These are phyloP conservation scores for Eilema depressum DNA, from an alignment of 2,888 invertebrate genomes.

Conservation along the genomic window DNA sequence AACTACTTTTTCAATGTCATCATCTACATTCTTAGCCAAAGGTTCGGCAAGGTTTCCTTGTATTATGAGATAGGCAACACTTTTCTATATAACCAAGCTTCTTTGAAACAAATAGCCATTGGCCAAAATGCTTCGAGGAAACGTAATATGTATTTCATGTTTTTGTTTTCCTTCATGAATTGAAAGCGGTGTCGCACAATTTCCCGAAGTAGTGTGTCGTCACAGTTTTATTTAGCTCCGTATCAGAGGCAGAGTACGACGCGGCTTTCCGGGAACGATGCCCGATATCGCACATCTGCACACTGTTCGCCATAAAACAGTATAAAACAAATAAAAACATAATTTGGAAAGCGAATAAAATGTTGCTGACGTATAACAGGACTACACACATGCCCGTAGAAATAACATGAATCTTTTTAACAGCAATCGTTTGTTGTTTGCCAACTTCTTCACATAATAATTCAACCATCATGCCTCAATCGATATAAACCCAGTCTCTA, in stretches of 20 bases:
- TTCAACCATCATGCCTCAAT: neutral
- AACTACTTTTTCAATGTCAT: constrained; percentile 10
- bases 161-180: constrained; percentile 40
- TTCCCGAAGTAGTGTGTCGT: constrained; percentile 53
- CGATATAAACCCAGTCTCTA: neutral
- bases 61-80: constrained; percentile 23
- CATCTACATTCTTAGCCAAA: neutral
- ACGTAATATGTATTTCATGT: constrained; percentile 27
- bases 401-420: constrained; percentile 24
- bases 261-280: constrained; percentile 65
- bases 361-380: constrained; percentile 31
- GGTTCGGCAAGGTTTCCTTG: constrained; percentile 21
- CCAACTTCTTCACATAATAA: constrained; percentile 5
- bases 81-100: constrained; percentile 17
- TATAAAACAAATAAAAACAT: constrained; percentile 51
- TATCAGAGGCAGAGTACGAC: constrained; percentile 51
- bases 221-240: constrained; percentile 63
- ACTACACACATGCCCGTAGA: constrained; percentile 19
- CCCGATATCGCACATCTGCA: constrained; percentile 56
- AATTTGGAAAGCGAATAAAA: constrained; percentile 38
- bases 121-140: constrained; percentile 34
- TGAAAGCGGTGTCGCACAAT: constrained; percentile 47
- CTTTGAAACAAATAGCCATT: constrained; percentile 18
- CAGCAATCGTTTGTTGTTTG: constrained; percentile 12
- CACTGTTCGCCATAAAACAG: constrained; percentile 51